Evolutionary conservation across 1,140 invertebrate genomes (phyloP).

Genomic region (Hestina assimilis): DNA sequence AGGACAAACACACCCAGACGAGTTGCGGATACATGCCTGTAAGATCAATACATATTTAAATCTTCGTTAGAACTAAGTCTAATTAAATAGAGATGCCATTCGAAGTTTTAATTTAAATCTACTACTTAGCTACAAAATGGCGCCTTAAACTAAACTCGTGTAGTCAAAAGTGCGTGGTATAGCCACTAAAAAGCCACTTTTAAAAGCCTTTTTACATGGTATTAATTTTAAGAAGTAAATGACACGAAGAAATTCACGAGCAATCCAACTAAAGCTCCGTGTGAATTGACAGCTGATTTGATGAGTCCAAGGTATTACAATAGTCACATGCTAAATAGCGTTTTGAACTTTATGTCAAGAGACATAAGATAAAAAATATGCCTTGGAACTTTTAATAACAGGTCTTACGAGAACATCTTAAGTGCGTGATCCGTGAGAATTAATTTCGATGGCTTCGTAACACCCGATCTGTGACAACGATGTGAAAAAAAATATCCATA

Average conservation of each 20-base stretch:
- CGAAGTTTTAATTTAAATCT: no score
- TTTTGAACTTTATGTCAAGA: conserved; percentile 26
- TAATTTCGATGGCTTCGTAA: conserved; percentile 49
- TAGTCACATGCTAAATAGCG: conserved; percentile 1
- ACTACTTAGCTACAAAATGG: no score
- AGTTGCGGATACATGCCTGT: no score
- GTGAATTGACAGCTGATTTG: conserved; percentile 66
- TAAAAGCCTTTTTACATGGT: not conserved
- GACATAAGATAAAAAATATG: conserved; percentile 2
- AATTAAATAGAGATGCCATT: no score
- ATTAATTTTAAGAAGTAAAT: conserved; percentile 37
- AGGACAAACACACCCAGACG: no score
- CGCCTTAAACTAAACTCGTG: no score
- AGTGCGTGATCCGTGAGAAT: conserved; percentile 60
- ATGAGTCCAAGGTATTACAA: conserved; percentile 40
- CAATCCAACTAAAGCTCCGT: conserved; percentile 50
- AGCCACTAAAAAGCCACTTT: no score
- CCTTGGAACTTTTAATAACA: conserved; percentile 30
- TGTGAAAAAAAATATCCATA: conserved; percentile 47
- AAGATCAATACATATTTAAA: no score
- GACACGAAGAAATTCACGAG: conserved; percentile 42
- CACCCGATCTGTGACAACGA: conserved; percentile 45
- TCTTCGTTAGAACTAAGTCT: no score
- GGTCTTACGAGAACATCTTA: conserved; percentile 57
- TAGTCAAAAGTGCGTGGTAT: no score